These are phyloP conservation scores for Anabacerthia variegaticeps DNA, from an alignment of 2,797 vertebrate genomes.

Conservation along the genomic window DNA sequence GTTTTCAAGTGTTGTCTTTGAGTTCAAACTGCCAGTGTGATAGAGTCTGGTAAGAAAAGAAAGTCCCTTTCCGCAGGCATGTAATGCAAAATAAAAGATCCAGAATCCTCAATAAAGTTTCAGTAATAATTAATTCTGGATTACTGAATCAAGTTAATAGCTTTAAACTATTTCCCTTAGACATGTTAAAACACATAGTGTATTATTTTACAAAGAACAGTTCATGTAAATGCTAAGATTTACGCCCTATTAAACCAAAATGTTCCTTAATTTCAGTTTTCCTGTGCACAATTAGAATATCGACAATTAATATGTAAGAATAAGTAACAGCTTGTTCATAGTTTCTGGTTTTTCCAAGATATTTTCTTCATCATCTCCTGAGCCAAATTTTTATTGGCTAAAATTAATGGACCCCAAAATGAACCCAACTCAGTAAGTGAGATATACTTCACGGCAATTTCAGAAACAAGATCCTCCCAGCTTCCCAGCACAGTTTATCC, in stretches of 20 bases:
- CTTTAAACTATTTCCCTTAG: not conserved
- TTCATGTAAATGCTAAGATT: not conserved
- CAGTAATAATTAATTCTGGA: not conserved
- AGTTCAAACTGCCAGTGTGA: not conserved
- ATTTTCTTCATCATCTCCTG: not conserved
- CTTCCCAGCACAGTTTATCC: not conserved
- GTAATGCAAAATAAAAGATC: not conserved
- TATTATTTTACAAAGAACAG: not conserved
- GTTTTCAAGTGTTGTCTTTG: not conserved
- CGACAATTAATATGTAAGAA: not conserved
- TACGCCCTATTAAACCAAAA: not conserved
- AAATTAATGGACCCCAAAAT: not conserved
- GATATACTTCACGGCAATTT: not conserved
- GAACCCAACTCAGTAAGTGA: not conserved
- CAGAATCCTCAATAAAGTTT: not conserved
- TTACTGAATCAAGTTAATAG: not conserved
- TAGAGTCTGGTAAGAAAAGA: not conserved
- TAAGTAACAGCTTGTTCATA: not conserved
- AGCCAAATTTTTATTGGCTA: not conserved
- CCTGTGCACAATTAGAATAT: not conserved
- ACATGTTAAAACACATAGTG: not conserved
- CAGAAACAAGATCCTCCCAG: not conserved
- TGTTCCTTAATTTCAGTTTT: not conserved
- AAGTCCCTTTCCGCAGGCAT: not conserved
- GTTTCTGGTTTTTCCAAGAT: not conserved